phyloP scores from a whole-genome alignment of 2,113 vertebrate species.

The Alexandromys fortis region DNA sequence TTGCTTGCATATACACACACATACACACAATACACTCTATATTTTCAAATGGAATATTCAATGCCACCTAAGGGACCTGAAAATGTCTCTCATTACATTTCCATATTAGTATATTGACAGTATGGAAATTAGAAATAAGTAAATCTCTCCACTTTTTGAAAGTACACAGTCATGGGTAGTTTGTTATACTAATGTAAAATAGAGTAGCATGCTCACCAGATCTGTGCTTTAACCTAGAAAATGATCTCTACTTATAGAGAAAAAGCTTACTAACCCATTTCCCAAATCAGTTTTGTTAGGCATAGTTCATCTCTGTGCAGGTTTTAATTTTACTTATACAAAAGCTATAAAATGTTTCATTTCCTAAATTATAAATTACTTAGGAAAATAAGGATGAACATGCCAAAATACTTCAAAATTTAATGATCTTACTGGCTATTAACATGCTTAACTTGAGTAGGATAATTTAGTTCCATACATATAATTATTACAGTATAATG shows the following conservation, averaged over 20 bases:
- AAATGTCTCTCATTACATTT: too few species aligned
- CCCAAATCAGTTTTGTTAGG: neutral
- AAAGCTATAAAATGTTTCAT: neutral
- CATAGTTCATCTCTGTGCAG: neutral
- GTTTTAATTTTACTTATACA: neutral
- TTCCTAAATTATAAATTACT: neutral
- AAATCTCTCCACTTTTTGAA: neutral
- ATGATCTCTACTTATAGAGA: neutral
- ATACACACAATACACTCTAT: neutral
- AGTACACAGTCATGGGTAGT: neutral
- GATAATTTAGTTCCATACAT: neutral
- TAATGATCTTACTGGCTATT: neutral
- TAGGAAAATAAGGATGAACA: neutral
- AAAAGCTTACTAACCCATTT: neutral
- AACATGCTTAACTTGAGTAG: neutral
- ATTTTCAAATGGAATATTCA: neutral
- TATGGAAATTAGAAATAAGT: neutral
- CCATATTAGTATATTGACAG: neutral
- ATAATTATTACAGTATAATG: neutral
- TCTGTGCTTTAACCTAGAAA: neutral
- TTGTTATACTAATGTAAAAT: neutral
- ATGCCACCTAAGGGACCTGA: neutral
- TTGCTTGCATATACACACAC: neutral
- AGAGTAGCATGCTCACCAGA: neutral
- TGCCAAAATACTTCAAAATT: neutral